phyloP scores from a whole-genome alignment of 2,797 vertebrate genomes.

The Clamator glandarius region DNA sequence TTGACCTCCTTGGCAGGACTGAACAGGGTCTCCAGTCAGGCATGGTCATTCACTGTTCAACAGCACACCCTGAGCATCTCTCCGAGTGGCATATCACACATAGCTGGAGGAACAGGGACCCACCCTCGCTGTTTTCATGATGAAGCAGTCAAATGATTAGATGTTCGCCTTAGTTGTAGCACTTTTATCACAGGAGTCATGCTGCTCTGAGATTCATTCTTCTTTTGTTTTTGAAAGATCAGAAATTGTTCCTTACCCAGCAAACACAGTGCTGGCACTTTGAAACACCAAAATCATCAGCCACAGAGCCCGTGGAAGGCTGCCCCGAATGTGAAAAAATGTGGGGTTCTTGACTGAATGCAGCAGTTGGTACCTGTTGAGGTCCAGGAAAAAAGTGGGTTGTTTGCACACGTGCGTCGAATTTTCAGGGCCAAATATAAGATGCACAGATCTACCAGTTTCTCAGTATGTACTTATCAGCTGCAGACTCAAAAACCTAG shows the following conservation, averaged over 20 bases:
- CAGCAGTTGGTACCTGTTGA: neutral
- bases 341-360: neutral
- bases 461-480: neutral
- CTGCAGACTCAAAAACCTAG: neutral
- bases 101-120: neutral
- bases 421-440: neutral
- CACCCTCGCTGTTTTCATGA: neutral
- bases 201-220: neutral
- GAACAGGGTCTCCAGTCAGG: neutral
- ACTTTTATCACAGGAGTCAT: neutral
- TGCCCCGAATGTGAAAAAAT: neutral
- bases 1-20: neutral
- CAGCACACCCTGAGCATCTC: neutral
- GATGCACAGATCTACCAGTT: neutral
- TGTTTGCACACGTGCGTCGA: rapidly evolving
- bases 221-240: neutral
- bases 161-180: neutral
- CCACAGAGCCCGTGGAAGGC: neutral
- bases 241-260: neutral
- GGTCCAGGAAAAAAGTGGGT: neutral
- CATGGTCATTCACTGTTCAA: rapidly evolving
- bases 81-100: neutral
- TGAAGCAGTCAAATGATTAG: neutral
- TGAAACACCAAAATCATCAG: neutral
- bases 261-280: neutral